A percentile compares a stretch with the other conserved stretches of the same genome.
These are phyloP conservation scores for Protaetia brevitarsis DNA, from an alignment of 1,140 invertebrate genomes.

Conservation along the genomic window DNA sequence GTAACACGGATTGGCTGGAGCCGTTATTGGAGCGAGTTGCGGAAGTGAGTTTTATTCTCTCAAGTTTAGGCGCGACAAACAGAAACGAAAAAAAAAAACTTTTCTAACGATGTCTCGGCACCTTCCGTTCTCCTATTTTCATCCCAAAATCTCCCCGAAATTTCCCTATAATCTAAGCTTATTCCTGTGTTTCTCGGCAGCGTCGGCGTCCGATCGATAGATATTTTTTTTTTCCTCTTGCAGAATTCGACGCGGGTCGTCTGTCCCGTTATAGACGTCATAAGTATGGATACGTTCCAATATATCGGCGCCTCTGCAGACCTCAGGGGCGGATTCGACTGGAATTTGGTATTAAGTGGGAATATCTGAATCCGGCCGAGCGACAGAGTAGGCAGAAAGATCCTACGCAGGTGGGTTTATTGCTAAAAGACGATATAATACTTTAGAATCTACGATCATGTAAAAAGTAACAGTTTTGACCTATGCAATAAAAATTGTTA, in stretches of 20 bases:
- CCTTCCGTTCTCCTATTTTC: background rate
- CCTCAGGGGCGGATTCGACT: slow-evolving; percentile 92
- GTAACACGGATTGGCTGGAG: slow-evolving; percentile 93
- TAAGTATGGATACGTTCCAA: slow-evolving; percentile 97
- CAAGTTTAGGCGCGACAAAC: background rate
- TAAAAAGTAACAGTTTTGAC: too few relatives aligned
- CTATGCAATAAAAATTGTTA: too few relatives aligned
- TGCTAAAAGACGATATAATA: background rate
- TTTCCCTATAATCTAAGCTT: too few relatives aligned
- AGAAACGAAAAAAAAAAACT: too few relatives aligned
- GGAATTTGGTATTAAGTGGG: slow-evolving; percentile 97
- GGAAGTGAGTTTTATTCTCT: slow-evolving; percentile 55
- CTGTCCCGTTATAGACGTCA: slow-evolving; percentile 95
- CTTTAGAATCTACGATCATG: background rate
- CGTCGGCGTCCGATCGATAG: too few relatives aligned
- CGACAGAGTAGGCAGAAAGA: slow-evolving; percentile 75
- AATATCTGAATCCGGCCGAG: slow-evolving; percentile 84
- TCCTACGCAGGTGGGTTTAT: slow-evolving; percentile 58
- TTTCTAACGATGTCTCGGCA: background rate
- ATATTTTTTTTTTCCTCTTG: slow-evolving; percentile 41
- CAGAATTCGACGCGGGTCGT: slow-evolving; percentile 85
- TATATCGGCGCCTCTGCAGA: slow-evolving; percentile 92
- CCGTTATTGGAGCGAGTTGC: slow-evolving; percentile 88
- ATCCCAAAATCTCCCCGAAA: too few relatives aligned
- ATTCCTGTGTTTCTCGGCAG: too few relatives aligned